Evolutionary conservation across 2,113 vertebrate genomes (phyloP).

Genomic region (Oostethus manadensis): DNA sequence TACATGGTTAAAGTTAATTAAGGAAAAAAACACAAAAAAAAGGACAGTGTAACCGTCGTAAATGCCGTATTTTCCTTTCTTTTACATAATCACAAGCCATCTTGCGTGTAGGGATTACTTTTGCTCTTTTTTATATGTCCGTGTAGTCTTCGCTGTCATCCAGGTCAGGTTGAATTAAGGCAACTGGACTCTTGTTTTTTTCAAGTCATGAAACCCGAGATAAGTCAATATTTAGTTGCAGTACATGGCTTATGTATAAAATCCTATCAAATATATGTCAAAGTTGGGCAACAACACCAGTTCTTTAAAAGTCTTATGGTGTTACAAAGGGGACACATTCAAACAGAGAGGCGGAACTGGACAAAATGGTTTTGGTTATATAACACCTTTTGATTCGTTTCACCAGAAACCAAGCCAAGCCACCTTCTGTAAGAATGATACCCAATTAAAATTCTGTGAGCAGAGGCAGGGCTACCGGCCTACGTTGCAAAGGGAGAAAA

Average conservation of each 20-base stretch:
- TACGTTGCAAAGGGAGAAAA: constrained; percentile 33
- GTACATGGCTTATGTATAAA: neutral
- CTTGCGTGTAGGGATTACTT: too few species aligned
- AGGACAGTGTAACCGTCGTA: too few species aligned
- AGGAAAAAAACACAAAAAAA: too few species aligned
- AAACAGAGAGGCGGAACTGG: constrained; percentile 7
- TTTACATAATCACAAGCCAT: too few species aligned
- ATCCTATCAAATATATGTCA: neutral
- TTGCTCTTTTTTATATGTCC: too few species aligned
- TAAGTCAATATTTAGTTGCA: too few species aligned
- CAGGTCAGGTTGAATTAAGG: too few species aligned
- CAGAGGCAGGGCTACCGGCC: constrained; percentile 19
- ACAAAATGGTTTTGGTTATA: constrained; percentile 15
- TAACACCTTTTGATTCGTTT: constrained; percentile 42
- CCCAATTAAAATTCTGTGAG: constrained; percentile 52
- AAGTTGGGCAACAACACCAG: neutral
- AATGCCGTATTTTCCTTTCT: too few species aligned
- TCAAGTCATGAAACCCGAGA: too few species aligned
- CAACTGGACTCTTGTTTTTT: too few species aligned
- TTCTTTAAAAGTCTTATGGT: constrained; percentile 19
- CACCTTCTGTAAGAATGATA: constrained; percentile 49
- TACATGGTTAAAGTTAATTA: too few species aligned
- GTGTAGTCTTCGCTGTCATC: too few species aligned
- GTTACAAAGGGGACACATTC: constrained; percentile 6
- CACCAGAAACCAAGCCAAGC: constrained; percentile 33